Conservation (phyloP, 2,797 vertebrate genomes). For the Sandelia bainsii region DNA sequence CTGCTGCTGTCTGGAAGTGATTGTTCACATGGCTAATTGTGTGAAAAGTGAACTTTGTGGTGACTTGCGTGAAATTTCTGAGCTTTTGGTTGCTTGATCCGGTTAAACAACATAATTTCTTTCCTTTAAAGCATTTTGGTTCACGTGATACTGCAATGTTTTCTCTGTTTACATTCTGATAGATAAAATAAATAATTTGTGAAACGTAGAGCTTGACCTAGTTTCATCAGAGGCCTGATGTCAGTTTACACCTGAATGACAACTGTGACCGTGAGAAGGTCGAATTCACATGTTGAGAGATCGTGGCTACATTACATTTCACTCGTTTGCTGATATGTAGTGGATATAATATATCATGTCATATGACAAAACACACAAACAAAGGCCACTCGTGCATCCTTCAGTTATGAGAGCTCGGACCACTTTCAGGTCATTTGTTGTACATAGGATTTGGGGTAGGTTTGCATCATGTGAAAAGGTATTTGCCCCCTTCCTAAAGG, state of each 20-base stretch:
- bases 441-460: slow-evolving; percentile 9
- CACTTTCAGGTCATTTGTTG: slow-evolving; percentile 23
- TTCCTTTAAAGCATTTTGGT: neutral
- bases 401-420: slow-evolving; percentile 21
- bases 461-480: too few relatives aligned
- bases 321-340: neutral
- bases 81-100: neutral
- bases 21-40: slow-evolving; percentile 23
- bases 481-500: too few relatives aligned
- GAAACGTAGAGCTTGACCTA: slow-evolving; percentile 23
- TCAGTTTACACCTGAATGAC: slow-evolving; percentile 19
- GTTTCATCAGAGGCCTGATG: slow-evolving; percentile 22
- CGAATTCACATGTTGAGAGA: neutral
- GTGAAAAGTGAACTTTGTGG: slow-evolving; percentile 63
- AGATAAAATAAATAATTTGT: neutral
- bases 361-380: slow-evolving; percentile 6
- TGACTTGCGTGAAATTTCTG: slow-evolving; percentile 6
- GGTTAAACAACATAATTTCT: neutral
- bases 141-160: slow-evolving; percentile 11
- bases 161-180: slow-evolving; percentile 29
- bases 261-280: slow-evolving; percentile 39
- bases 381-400: slow-evolving; percentile 13
- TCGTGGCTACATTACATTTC: neutral
- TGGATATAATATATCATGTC: neutral
- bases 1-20: slow-evolving; percentile 26